Evolutionary conservation across 2,888 invertebrate species (phyloP).

Genomic region (Nomada fucata): DNA sequence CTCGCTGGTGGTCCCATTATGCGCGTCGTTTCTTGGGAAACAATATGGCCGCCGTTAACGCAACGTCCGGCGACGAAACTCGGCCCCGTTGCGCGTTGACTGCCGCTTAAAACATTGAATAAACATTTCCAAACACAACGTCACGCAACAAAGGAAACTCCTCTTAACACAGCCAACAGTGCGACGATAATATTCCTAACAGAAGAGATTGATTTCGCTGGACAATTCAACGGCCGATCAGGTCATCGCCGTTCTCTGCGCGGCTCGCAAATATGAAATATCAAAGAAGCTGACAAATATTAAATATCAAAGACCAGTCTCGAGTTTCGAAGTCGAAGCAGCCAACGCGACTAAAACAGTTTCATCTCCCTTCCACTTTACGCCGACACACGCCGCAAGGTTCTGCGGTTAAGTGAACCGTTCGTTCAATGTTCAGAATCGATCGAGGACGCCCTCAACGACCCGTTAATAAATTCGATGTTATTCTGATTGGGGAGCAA

Average conservation of each 20-base stretch:
- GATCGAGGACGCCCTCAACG: not conserved
- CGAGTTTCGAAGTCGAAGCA: slow-evolving; percentile 9
- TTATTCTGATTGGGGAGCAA: too few relatives aligned
- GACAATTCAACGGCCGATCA: slow-evolving; percentile 18
- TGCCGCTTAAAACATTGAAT: slow-evolving; percentile 45
- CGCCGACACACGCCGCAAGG: not conserved
- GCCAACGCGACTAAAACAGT: slow-evolving; percentile 27
- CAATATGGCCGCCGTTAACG: slow-evolving; percentile 32
- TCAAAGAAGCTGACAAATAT: not conserved
- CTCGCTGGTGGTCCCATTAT: slow-evolving; percentile 60
- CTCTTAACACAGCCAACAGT: slow-evolving; percentile 40
- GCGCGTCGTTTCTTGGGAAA: slow-evolving; percentile 46
- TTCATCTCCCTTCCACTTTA: not conserved
- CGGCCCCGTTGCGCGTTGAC: slow-evolving; percentile 36
- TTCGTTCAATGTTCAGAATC: not conserved
- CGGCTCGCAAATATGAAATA: not conserved
- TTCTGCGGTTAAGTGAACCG: not conserved
- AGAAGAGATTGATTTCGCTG: slow-evolving; percentile 25
- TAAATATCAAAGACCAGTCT: not conserved
- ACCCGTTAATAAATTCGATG: not conserved
- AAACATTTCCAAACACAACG: slow-evolving; percentile 56
- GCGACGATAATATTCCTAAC: slow-evolving; percentile 32
- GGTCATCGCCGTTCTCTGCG: not conserved
- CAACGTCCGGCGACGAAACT: slow-evolving; percentile 47
- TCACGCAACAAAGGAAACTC: slow-evolving; percentile 27